Base-by-base conservation (phyloP, 2,888 invertebrate species). In the Caenorhabditis virilis region DNA sequence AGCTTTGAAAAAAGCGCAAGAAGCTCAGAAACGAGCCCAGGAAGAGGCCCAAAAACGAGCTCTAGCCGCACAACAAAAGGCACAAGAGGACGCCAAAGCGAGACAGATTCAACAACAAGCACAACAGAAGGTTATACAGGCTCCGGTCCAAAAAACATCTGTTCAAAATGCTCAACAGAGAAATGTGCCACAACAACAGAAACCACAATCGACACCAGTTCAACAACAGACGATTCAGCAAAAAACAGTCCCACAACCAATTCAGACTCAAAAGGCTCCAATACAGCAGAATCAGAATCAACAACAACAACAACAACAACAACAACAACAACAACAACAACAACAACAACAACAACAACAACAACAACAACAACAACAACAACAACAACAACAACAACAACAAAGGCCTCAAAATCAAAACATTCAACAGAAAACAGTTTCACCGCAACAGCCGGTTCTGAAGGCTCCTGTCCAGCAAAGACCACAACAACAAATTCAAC, bases 261-360 rank as follows among this genome's bases (percentile, higher is more conserved):
- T 42, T n/a, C 52, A 60, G 33, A 58, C 61, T 27, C 61, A 58
- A 33, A 43, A 59, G 45, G 60, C 67, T n/a, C 60, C 60, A 26
- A n/a, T n/a, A n/a, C 48, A 54, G 18, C 55, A 64, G 16, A 65
- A 68, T 30, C 62, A 60, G 38, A 59, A 57, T 35, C 36, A 30
- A 51, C 25, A 11, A 25, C 39, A 42, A 41, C 50, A 20, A 33
- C 58, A 67, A 46, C 49, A 51, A 41, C 53, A 61, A 33, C 53
- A 42, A 5, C 47, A 57, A 39, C n/a, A 42, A 41, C 38, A 22
- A 13, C 47, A 48, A 27, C 55, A 26, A 47, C 26, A 42, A 15
- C n/a, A n/a, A n/a, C n/a, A n/a, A n/a, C n/a, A n/a, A n/a, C n/a
- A n/a, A n/a, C n/a, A n/a, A n/a, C n/a, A n/a, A n/a, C n/a, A n/a